Percentiles rank a stretch among this genome's conserved stretches.
Conservation (phyloP, 1,140 invertebrate species). For the Drosophila fuyamai region DNA sequence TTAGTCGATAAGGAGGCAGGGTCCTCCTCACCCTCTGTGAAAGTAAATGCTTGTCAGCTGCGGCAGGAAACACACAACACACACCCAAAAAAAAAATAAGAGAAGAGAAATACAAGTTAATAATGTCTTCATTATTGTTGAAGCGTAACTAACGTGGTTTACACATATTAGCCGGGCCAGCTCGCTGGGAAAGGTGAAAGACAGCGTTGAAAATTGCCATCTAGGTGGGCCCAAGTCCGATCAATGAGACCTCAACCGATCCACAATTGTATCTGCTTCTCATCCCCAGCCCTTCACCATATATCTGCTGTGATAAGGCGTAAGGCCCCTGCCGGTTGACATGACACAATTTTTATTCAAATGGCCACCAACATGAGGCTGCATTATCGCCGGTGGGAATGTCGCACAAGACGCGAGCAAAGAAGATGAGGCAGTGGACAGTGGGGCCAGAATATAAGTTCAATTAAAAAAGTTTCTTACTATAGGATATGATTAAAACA, state of each 20-base stretch:
- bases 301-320: slow-evolving; percentile 66
- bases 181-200: slow-evolving; percentile 61
- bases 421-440: slow-evolving; percentile 11
- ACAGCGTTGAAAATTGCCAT: slow-evolving; percentile 71
- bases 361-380: slow-evolving; percentile 73
- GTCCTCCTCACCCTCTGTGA: slow-evolving; percentile 46
- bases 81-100: slow-evolving; percentile 22
- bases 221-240: slow-evolving; percentile 56
- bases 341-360: slow-evolving; percentile 83
- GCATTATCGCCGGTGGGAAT: slow-evolving; percentile 77
- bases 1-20: slow-evolving; percentile 58
- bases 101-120: slow-evolving; percentile 74
- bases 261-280: slow-evolving; percentile 61
- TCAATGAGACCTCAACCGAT: slow-evolving; percentile 60
- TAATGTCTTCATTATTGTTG: slow-evolving; percentile 84
- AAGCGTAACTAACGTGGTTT: slow-evolving; percentile 84
- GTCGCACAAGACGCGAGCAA: slow-evolving; percentile 66
- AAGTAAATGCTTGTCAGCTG: slow-evolving; percentile 81
- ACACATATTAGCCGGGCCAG: slow-evolving; percentile 79
- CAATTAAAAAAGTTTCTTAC: too few relatives aligned
- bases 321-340: slow-evolving; percentile 40
- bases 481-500: too few relatives aligned
- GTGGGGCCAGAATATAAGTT: slow-evolving; percentile 7
- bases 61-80: slow-evolving; percentile 69
- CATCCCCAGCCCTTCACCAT: slow-evolving; percentile 4